Evolutionary conservation across 37 sponge, comb jelly and placozoan genomes (phyloP).

Genomic region (Mnemiopsis leidyi): DNA sequence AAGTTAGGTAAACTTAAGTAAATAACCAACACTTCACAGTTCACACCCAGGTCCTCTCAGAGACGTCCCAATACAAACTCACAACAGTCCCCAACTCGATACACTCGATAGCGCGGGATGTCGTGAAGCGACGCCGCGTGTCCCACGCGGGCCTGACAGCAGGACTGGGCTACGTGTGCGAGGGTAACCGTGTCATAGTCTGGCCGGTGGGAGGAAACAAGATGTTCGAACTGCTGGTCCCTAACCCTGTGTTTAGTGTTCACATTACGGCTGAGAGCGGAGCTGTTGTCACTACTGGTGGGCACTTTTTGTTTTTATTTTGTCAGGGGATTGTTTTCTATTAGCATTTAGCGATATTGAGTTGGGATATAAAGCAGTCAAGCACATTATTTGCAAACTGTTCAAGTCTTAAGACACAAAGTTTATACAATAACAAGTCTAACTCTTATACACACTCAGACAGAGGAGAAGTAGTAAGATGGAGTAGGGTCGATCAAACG

Average conservation of each 20-base stretch:
- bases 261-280: neutral
- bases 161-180: constrained; percentile 1
- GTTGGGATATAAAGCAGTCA: no score
- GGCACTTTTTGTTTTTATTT: no score
- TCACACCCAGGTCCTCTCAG: constrained; percentile 5
- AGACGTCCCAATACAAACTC: constrained; percentile 33
- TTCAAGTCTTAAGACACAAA: no score
- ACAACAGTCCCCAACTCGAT: neutral
- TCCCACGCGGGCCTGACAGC: neutral
- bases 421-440: no score
- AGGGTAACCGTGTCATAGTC: constrained; percentile 46
- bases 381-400: no score
- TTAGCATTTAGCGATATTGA: no score
- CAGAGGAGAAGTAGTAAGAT: constrained; percentile 17
- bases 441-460: no score
- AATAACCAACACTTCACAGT: neutral
- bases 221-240: constrained; percentile 28
- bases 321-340: no score
- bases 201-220: constrained; percentile 1
- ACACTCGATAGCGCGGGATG: constrained; percentile 45
- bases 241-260: neutral
- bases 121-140: neutral
- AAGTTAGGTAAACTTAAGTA: neutral
- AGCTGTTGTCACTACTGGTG: constrained; percentile 34
- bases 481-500: constrained; percentile 45